phyloP scores from a whole-genome alignment of 2,113 vertebrate genomes.

The Nannospalax galili region DNA sequence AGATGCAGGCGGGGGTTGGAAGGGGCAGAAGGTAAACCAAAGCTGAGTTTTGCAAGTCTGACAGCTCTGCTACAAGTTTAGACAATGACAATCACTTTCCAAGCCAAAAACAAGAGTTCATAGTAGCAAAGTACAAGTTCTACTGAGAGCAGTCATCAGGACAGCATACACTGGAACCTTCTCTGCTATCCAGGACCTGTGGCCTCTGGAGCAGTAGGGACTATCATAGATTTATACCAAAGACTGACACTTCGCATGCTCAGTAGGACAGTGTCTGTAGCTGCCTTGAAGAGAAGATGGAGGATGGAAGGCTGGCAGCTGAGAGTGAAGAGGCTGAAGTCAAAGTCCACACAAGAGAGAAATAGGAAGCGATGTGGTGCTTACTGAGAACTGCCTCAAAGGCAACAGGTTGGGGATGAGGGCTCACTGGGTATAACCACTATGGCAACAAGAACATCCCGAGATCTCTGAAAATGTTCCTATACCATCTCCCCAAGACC shows the following conservation, averaged over 20 bases:
- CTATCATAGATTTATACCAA: neutral
- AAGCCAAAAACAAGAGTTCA: neutral
- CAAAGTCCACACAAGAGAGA: neutral
- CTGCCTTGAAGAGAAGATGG: too few species aligned
- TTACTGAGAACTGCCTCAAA: neutral
- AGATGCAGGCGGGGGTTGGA: neutral
- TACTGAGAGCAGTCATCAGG: neutral
- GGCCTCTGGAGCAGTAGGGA: neutral
- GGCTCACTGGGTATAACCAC: neutral
- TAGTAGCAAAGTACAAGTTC: neutral
- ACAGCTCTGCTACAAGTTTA: neutral
- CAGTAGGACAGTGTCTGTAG: neutral
- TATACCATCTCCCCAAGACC: neutral
- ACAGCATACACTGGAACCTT: too few species aligned
- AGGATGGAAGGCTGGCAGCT: neutral
- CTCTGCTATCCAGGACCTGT: neutral
- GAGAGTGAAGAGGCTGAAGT: neutral
- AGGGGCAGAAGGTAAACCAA: too few species aligned
- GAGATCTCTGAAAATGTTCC: neutral
- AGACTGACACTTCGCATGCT: neutral
- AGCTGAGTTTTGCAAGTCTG: neutral
- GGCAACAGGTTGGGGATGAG: neutral
- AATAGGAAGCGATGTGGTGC: fast-evolving
- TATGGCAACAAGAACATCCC: neutral
- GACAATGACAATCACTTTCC: neutral